Evolutionary conservation across 2,888 invertebrate species (phyloP).

Genomic region (Crioceris asparagi): DNA sequence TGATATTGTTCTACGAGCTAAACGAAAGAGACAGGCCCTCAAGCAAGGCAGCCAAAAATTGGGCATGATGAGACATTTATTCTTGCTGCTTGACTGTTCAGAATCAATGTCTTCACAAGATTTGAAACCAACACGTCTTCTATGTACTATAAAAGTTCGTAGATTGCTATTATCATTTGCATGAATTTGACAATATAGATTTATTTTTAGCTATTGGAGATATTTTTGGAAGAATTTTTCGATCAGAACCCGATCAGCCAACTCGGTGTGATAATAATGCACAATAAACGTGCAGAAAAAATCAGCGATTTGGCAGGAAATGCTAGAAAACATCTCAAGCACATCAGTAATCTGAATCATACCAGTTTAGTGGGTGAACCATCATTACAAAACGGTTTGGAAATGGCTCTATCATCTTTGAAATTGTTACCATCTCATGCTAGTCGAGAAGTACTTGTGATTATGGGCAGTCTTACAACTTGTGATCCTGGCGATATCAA

Average conservation of each 20-base stretch:
- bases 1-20: slow-evolving; percentile 83
- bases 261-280: slow-evolving; percentile 80
- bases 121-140: slow-evolving; percentile 82
- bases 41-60: slow-evolving; percentile 71
- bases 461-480: slow-evolving; percentile 90
- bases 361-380: slow-evolving; percentile 79
- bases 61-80: slow-evolving; percentile 98
- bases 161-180: not conserved
- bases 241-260: slow-evolving; percentile 99
- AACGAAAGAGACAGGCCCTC: slow-evolving; percentile 62
- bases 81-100: slow-evolving; percentile 85
- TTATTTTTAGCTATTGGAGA: slow-evolving; percentile 66
- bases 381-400: slow-evolving; percentile 90
- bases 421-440: slow-evolving; percentile 88
- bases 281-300: slow-evolving; percentile 90
- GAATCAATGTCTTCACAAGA: slow-evolving; percentile 92
- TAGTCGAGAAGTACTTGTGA: slow-evolving; percentile 83
- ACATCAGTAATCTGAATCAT: slow-evolving; percentile 51
- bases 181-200: not conserved
- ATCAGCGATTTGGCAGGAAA: slow-evolving; percentile 85
- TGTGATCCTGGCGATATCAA: slow-evolving; percentile 94
- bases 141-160: slow-evolving; percentile 75
- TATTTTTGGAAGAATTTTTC: slow-evolving; percentile 93
- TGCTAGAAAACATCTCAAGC: slow-evolving; percentile 67
- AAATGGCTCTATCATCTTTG: slow-evolving; percentile 74